A percentile compares a stretch with the other conserved stretches of the same genome.
These are phyloP conservation scores for Ptilonorhynchus violaceus DNA, from an alignment of 2,113 vertebrate genomes.

Conservation along the genomic window DNA sequence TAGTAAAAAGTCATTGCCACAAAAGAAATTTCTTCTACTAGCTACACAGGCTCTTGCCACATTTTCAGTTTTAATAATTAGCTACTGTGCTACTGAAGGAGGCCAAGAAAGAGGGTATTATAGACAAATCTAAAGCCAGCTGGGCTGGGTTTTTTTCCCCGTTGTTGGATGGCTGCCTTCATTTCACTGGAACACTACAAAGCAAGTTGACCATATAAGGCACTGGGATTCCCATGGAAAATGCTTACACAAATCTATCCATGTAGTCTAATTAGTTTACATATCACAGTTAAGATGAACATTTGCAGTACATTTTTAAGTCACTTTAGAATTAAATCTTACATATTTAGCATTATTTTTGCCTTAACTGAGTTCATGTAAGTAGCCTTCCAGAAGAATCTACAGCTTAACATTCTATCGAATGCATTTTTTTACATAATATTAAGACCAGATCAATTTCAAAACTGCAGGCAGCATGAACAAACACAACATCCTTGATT, in stretches of 20 bases:
- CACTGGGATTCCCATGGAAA: slow-evolving; percentile 90
- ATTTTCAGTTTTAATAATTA: slow-evolving; percentile 64
- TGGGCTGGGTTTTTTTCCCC: slow-evolving; percentile 19
- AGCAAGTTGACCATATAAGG: slow-evolving; percentile 91
- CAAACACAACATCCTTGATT: background rate
- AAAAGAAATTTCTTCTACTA: slow-evolving; percentile 83
- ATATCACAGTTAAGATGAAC: background rate
- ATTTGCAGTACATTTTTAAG: background rate
- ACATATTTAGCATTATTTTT: background rate
- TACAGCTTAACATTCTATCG: background rate
- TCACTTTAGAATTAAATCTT: background rate
- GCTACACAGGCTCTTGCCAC: slow-evolving; percentile 31
- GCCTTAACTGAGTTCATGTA: background rate
- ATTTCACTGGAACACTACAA: slow-evolving; percentile 76
- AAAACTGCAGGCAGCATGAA: background rate
- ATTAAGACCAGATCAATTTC: background rate
- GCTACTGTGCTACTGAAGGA: slow-evolving; percentile 70
- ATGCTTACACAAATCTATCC: slow-evolving; percentile 65
- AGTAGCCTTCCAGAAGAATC: background rate
- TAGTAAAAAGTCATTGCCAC: slow-evolving; percentile 68
- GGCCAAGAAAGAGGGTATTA: slow-evolving; percentile 65
- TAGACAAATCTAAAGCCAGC: slow-evolving; percentile 73
- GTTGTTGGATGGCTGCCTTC: slow-evolving; percentile 76
- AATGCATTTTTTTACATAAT: background rate
- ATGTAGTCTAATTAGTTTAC: slow-evolving; percentile 62